Percentiles rank a stretch among this genome's conserved stretches.
Evolutionary conservation across 2,888 invertebrate species (phyloP).

Genomic region (Caenorhabditis parvicauda): DNA sequence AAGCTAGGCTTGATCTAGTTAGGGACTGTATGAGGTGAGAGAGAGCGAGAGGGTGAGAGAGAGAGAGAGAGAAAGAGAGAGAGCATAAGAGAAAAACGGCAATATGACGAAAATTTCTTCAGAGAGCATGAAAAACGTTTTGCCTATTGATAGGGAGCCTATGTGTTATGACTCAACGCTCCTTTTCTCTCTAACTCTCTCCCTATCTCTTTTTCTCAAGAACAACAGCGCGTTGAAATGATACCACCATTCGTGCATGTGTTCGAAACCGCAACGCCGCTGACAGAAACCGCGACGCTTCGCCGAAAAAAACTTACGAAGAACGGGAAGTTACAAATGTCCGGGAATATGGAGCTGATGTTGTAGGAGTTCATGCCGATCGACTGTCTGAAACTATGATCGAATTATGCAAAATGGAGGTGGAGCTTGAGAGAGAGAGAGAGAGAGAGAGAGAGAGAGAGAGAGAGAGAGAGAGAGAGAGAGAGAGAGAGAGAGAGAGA

Average conservation of each 20-base stretch:
- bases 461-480: neutral
- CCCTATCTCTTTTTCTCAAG: slow-evolving; percentile 13
- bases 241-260: no score
- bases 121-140: slow-evolving; percentile 10
- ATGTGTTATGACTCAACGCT: slow-evolving; percentile 7
- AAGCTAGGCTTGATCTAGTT: no score
- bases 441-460: neutral
- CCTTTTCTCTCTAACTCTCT: slow-evolving; percentile 1
- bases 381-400: no score
- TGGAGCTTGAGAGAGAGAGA: neutral
- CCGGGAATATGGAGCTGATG: no score
- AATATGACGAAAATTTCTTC: neutral
- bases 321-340: no score
- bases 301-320: no score
- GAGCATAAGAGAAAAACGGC: neutral
- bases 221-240: slow-evolving; percentile 7
- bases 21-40: no score
- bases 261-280: no score
- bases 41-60: neutral
- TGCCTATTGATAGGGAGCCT: slow-evolving; percentile 14
- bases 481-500: neutral
- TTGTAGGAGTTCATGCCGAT: no score
- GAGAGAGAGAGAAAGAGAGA: neutral
- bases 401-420: neutral
- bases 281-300: no score